These are phyloP conservation scores for Urophycis tenuis DNA, from an alignment of 2,797 vertebrate genomes.

Conservation along the genomic window DNA sequence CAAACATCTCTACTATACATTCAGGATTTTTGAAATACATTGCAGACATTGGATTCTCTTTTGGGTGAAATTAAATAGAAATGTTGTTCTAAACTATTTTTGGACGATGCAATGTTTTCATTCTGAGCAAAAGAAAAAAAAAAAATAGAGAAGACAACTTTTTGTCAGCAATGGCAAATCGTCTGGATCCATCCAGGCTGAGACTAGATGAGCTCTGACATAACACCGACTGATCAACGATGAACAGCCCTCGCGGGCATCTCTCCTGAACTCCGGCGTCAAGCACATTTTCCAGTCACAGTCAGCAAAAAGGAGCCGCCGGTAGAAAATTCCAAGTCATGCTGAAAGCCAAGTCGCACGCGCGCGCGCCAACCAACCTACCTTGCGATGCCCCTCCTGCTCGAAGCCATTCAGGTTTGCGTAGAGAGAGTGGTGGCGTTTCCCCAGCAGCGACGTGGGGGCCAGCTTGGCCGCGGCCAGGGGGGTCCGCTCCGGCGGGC, in stretches of 20 bases:
- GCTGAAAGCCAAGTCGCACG: neutral
- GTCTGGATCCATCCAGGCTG: neutral
- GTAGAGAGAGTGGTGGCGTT: conserved; percentile 71
- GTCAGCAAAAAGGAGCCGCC: neutral
- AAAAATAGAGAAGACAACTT: no score
- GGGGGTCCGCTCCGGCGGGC: conserved; percentile 35
- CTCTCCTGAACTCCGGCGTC: neutral
- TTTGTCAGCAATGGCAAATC: neutral
- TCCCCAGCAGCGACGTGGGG: conserved; percentile 57
- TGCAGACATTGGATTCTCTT: neutral
- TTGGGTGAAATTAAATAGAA: neutral
- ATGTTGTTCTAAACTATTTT: neutral
- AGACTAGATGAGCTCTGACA: neutral
- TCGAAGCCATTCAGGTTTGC: conserved; percentile 69
- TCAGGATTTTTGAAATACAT: neutral
- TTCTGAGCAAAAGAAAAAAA: no score
- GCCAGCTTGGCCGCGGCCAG: conserved; percentile 37
- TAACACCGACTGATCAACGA: neutral
- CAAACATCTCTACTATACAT: neutral
- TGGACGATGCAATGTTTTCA: neutral
- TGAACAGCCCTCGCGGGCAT: neutral
- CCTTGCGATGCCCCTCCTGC: conserved; percentile 62
- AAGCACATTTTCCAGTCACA: neutral
- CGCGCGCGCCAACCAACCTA: no score
- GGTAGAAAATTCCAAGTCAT: neutral